A percentile compares a stretch with the other conserved stretches of the same genome.
These are phyloP conservation scores for Parasteatoda lunata DNA, from an alignment of 2,888 invertebrate species.

Conservation along the genomic window DNA sequence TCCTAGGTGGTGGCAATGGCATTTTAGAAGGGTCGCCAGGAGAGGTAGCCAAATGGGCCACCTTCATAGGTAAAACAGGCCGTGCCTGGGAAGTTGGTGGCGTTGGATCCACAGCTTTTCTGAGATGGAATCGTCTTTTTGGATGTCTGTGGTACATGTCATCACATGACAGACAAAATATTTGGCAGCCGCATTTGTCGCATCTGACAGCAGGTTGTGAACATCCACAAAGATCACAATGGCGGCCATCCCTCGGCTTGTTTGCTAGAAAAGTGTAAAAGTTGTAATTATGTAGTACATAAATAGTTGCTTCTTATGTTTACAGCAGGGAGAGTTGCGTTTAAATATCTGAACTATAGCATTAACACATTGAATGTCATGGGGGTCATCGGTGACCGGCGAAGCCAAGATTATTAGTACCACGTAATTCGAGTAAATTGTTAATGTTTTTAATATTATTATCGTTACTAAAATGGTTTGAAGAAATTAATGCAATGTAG, in stretches of 20 bases:
- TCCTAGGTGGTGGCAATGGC: constrained; percentile 79
- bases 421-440: too few relatives aligned
- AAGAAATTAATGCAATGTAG: too few relatives aligned
- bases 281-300: background rate
- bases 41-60: constrained; percentile 12
- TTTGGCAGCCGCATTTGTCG: constrained; percentile 86
- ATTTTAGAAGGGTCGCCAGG: constrained; percentile 69
- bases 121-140: constrained; percentile 85
- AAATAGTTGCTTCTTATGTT: background rate
- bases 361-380: background rate
- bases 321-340: background rate
- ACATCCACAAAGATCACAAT: constrained; percentile 90
- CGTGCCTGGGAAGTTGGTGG: constrained; percentile 30
- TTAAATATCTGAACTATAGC: background rate
- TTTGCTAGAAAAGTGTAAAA: background rate
- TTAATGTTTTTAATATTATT: too few relatives aligned
- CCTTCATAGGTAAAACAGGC: constrained; percentile 54
- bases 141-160: constrained; percentile 96
- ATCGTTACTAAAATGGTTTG: too few relatives aligned
- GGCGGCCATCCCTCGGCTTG: constrained; percentile 77
- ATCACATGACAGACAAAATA: constrained; percentile 92
- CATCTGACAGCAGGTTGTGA: constrained; percentile 87
- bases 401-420: too few relatives aligned
- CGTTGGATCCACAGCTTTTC: constrained; percentile 78
- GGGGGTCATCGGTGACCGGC: too few relatives aligned